Evolutionary conservation across 2,797 vertebrate genomes (phyloP).

Genomic region (Rhincodon typus): DNA sequence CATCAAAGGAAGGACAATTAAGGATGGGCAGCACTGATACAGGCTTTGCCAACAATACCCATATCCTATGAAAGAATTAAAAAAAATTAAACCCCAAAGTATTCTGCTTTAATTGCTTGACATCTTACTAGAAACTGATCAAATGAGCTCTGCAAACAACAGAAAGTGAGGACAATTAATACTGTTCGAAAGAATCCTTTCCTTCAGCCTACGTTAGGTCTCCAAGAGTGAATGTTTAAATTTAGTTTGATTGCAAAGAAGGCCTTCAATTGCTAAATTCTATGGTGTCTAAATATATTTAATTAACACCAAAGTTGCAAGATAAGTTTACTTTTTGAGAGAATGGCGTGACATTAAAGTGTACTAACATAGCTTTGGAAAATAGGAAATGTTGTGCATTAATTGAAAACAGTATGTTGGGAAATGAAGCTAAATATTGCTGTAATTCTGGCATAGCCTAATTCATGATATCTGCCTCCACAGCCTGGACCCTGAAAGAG

Average conservation of each 20-base stretch:
- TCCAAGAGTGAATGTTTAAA: background rate
- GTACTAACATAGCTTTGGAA: background rate
- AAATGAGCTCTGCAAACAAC: background rate
- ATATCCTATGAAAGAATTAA: too few relatives aligned
- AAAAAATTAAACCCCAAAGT: too few relatives aligned
- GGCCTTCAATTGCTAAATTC: background rate
- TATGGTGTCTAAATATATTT: background rate
- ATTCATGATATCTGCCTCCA: slow-evolving; percentile 28
- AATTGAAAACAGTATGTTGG: background rate
- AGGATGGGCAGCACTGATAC: too few relatives aligned
- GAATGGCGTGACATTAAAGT: background rate
- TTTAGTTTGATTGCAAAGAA: background rate
- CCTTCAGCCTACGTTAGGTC: background rate
- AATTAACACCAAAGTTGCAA: background rate
- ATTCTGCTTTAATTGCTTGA: background rate
- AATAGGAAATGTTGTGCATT: background rate
- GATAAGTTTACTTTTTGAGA: background rate
- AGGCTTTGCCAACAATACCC: too few relatives aligned
- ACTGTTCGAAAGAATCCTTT: background rate
- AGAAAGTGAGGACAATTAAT: background rate
- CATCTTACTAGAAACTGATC: background rate
- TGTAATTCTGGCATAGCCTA: background rate
- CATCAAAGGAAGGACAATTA: too few relatives aligned
- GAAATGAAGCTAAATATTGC: background rate
- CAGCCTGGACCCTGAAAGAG: slow-evolving; percentile 87